Percentiles rank a stretch among this genome's conserved stretches.
Conservation (phyloP, 2,113 vertebrate genomes). For the Cololabis saira region DNA sequence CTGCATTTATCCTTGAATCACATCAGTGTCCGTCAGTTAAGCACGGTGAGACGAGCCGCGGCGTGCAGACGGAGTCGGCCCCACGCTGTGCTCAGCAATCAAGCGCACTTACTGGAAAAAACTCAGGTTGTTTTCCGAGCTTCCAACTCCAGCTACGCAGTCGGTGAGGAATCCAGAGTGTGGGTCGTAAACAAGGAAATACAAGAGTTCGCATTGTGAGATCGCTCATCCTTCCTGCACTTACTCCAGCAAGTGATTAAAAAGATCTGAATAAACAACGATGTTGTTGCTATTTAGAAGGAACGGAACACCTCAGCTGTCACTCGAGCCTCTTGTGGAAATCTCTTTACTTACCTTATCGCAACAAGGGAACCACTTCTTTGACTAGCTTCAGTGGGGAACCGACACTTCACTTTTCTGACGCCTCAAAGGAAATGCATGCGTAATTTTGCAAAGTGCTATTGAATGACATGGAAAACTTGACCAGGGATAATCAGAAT, state of each 20-base stretch:
- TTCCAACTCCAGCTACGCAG: constrained; percentile 13
- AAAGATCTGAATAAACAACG: constrained; percentile 77
- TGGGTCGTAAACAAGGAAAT: constrained; percentile 39
- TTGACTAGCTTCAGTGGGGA: constrained; percentile 46
- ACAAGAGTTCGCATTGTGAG: constrained; percentile 54
- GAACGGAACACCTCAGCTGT: constrained; percentile 62
- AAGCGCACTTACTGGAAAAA: constrained; percentile 46
- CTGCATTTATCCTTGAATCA: constrained; percentile 73
- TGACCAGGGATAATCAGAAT: constrained; percentile 48
- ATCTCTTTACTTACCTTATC: constrained; percentile 74
- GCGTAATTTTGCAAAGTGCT: constrained; percentile 41
- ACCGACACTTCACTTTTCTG: constrained; percentile 47
- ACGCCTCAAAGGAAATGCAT: constrained; percentile 45
- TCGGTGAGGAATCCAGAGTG: constrained; percentile 36
- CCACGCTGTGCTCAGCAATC: constrained; percentile 41
- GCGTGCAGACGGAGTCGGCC: constrained; percentile 47
- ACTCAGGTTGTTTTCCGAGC: constrained; percentile 34
- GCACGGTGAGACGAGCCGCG: constrained; percentile 70
- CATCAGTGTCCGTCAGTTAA: constrained; percentile 76
- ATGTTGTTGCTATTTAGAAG: constrained; percentile 72
- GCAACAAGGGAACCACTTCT: constrained; percentile 65
- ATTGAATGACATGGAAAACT: constrained; percentile 72
- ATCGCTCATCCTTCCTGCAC: constrained; percentile 58
- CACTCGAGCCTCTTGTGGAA: constrained; percentile 65
- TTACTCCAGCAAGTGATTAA: constrained; percentile 70